Evolutionary conservation across 2,113 vertebrate species (phyloP).

Genomic region (Empidonax traillii): DNA sequence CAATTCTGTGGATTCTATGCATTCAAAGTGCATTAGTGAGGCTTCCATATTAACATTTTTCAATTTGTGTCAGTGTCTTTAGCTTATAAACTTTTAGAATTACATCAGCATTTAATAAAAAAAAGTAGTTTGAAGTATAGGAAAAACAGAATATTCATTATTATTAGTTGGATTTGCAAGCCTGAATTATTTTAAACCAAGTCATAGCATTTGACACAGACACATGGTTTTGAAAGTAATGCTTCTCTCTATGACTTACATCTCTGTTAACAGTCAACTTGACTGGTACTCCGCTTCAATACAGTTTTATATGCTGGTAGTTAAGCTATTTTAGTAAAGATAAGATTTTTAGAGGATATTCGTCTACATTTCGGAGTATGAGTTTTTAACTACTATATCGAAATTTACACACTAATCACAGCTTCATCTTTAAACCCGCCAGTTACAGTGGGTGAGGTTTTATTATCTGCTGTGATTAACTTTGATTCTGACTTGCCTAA

Average conservation of each 20-base stretch:
- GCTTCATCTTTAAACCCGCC: not conserved
- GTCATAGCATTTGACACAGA: not conserved
- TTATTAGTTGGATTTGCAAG: not conserved
- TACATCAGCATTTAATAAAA: conserved; percentile 59
- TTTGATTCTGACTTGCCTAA: not conserved
- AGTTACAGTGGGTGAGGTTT: not conserved
- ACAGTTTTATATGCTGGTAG: not conserved
- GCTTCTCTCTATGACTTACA: not conserved
- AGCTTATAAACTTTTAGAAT: conserved; percentile 64
- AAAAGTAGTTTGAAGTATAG: conserved; percentile 21
- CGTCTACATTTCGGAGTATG: not conserved
- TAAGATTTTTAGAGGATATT: not conserved
- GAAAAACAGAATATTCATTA: not conserved
- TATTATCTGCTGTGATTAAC: not conserved
- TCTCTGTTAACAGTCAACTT: not conserved
- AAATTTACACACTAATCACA: not conserved
- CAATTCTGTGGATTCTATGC: not conserved
- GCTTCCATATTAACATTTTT: conserved; percentile 22
- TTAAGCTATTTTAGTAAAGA: not conserved
- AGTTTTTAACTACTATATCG: not conserved
- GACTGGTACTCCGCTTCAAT: not conserved
- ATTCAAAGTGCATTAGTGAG: conserved; percentile 8
- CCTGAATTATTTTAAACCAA: not conserved
- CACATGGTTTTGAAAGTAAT: not conserved
- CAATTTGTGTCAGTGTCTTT: conserved; percentile 47